These are phyloP conservation scores for Geodia barretti DNA, from an alignment of 37 sponge, comb jelly and placozoan genomes.

Conservation along the genomic window DNA sequence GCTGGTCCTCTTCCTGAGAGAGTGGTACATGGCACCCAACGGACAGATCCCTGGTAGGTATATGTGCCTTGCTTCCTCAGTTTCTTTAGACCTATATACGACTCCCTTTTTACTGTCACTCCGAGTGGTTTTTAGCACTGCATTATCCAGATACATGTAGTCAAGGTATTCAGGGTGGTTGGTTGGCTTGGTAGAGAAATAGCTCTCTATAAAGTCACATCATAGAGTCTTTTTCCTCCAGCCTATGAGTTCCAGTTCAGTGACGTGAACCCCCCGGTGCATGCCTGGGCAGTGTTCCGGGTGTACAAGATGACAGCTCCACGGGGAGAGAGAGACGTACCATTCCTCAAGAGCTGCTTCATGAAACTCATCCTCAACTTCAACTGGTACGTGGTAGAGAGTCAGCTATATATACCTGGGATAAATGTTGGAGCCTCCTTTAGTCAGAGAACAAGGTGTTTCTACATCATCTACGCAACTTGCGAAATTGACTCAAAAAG, in stretches of 20 bases:
- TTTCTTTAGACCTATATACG: too few relatives aligned
- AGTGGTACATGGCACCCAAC: constrained; percentile 99
- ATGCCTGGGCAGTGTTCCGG: constrained; percentile 94
- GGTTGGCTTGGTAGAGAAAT: too few relatives aligned
- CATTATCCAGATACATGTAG: too few relatives aligned
- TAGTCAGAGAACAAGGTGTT: neutral
- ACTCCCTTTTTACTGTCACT: too few relatives aligned
- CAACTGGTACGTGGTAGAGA: constrained; percentile 74
- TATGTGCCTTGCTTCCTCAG: neutral
- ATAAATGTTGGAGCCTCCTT: neutral
- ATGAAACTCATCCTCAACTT: constrained; percentile 97
- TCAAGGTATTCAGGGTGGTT: too few relatives aligned
- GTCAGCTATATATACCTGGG: neutral
- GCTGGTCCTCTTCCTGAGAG: constrained; percentile 90
- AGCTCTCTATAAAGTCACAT: too few relatives aligned
- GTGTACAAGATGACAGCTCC: constrained; percentile 94
- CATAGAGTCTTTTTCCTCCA: too few relatives aligned
- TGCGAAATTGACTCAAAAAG: too few relatives aligned
- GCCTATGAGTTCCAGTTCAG: constrained; percentile 95
- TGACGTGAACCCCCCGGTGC: constrained; percentile 97
- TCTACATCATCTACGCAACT: neutral
- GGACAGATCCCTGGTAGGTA: constrained; percentile 84
- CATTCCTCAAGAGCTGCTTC: constrained; percentile 84
- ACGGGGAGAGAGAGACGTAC: constrained; percentile 72
- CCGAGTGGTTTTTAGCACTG: too few relatives aligned